Base-by-base conservation (phyloP, 2,888 invertebrate species). In the Fissipunctia ypsillon region DNA sequence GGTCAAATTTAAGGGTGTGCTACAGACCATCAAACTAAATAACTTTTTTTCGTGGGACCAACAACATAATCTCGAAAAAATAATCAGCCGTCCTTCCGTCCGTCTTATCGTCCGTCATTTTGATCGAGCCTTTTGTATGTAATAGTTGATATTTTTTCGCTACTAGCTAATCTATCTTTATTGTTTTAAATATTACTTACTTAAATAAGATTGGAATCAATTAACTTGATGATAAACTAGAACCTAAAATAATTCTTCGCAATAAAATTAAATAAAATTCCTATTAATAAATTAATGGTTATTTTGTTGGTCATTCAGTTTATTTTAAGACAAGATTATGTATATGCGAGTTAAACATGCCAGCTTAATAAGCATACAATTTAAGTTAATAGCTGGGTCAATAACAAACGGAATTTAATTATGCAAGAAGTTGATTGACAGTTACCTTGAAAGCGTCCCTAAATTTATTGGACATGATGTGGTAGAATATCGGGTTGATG, bases 391-490 rank as follows among this genome's bases (percentile, higher is more conserved):
- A 7, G 14, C 5, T 35, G 10, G 19, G 66, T 25, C 12, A 12
- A 3, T 25, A 64, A 35, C 3, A 45, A 19, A 14, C 12, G 7
- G 0, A 35, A 43, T 43, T 63, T 22, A 43, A 41, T 63, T 14
- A 31, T 31, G 4, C 22, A 56, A 48, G 19, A 67, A 59, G 25
- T 57, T 56, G 0, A 48, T 66, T 35, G 35, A 56, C 28, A 84
- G 87, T 92, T 95, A 98, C 99, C 97, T 98, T 98, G 94, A 99
- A 99, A 61, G 99, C 99, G 84, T 98, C 98, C 63, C 99, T 97
- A 92, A 99, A 99, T 93, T 99, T 99, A 92, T 98, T 97, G 16
- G 99, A 99, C 99, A 99, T 99, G 70, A 99, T 98, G 94, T 99
- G 98, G 95, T 99, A 99, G 54, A 99, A 97, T 80, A 99, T 97